Base-by-base conservation (phyloP, 2,113 vertebrate species). In the Calypte anna region DNA sequence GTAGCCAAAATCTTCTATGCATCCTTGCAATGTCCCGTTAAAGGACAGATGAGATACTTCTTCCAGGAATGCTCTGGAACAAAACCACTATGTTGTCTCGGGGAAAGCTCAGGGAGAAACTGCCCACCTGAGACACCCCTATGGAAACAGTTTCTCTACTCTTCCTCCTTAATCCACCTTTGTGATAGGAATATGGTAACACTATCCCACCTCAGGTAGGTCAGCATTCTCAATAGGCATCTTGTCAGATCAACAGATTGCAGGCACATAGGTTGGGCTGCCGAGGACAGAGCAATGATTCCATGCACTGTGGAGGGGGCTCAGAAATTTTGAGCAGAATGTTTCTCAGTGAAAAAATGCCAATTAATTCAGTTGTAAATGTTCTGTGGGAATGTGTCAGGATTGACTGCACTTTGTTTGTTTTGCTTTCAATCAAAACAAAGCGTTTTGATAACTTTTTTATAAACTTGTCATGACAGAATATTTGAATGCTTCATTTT, bases 391-490 rank as follows among this genome's bases (percentile, higher is more conserved):
- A 93, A 95, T 81, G 91, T 96, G 95, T 96, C 86, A 94, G 95
- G 92, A 94, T 57, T 95, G 80, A 96, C 94, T 96, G 62, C 70
- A 75, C 16, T 86, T 94, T 94, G 83, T 96, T 96, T 96, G 82
- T 93, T 94, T 96, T 96, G 22, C 82, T 96, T 96, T 94, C 96
- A 95, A 93, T 96, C 94, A 96, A 96, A 96, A 95, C 92, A 95
- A 95, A 94, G 76, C 33, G 63, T 93, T 94, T 76, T 66, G 88
- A 78, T 91, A 94, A 90, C 68, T 55, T 93, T 93, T 88, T 69
- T 23, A 70, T 91, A 83, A 91, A 74, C 86, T 83, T 74, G 57
- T 74, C 67, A 83, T 78, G 90, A 76, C 31, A 88, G 94, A 86
- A 31, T 82, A 94, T 77, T 86, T 86, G 31, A 66, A 24, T 83